Conservation (phyloP, 2,888 invertebrate species). For the Diplolepis rosae region DNA sequence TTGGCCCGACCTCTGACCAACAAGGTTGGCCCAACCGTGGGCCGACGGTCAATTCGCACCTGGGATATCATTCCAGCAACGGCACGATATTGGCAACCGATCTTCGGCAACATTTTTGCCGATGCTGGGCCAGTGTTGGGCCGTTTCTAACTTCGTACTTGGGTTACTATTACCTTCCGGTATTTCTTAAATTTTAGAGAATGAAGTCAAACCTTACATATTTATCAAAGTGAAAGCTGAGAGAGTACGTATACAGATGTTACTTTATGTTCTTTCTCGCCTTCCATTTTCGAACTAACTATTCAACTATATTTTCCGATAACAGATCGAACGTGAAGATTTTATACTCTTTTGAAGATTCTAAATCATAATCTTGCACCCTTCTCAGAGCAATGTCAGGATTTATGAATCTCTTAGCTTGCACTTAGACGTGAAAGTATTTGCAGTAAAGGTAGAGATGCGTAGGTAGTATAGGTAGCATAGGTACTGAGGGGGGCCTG, state of each 20-base stretch:
- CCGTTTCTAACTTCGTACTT: too few species aligned
- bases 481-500: neutral
- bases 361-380: conserved; percentile 20
- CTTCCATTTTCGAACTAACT: neutral
- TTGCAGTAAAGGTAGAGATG: neutral
- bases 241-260: neutral
- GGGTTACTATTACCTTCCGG: too few species aligned
- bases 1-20: too few species aligned
- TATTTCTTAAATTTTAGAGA: neutral
- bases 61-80: too few species aligned
- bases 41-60: too few species aligned
- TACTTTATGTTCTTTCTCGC: neutral
- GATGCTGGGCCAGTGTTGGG: too few species aligned
- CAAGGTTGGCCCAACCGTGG: too few species aligned
- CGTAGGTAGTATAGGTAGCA: neutral
- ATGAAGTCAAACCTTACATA: neutral
- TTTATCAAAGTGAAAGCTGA: neutral
- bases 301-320: neutral
- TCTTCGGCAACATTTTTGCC: too few species aligned
- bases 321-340: neutral
- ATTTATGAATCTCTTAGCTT: conserved; percentile 15
- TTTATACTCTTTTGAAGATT: neutral
- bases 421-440: conserved; percentile 12
- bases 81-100: too few species aligned
- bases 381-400: neutral